Evolutionary conservation across 2,888 invertebrate species (phyloP), one percentile per base, ranked within the genome.

Genomic region (Aphidoletes aphidimyza): DNA sequence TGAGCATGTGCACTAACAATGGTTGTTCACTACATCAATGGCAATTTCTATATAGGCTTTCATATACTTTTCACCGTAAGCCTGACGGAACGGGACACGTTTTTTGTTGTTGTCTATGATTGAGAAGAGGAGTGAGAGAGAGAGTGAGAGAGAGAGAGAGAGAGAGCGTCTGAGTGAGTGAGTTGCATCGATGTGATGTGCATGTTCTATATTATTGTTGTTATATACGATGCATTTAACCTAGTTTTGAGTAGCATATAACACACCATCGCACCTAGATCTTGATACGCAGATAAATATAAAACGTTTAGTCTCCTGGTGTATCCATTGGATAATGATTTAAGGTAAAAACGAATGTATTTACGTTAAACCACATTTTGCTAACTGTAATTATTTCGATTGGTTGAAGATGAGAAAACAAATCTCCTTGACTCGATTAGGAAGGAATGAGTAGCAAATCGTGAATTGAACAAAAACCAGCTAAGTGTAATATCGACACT

Each of bases 1-100:
- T 69, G 69, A 69, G 69, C 69, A 69, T 69, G 69, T 69, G 69
- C 69, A 69, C 69, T 30, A 54, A 54, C 14, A 54, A 26, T 11
- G 54, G 22, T 30, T 69, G 26, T 30, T 1, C 54, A 14, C 30
- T 47, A 39, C 39, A 39, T 39, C 39, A 39, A 39, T 8, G 5
- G 39, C 11, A 39, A 39, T 39, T 39, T 39, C 39, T 39, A 39
- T 39, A 11, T 47, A 19, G 47, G n/a, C 34, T 30, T 30, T 30
- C 2, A 69, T 30, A 30, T n/a, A 30, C 30, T 30, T 69, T 30
- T 69, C 11, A 69, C 5, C 17, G 26, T 1, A 22, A 26, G 42
- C 6, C 42, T 42, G 42, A 42, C 42, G 42, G 42, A 14, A 6
- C 6, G 8, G 42, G 42, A 42, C 6, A 42, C 42, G 42, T 14